Evolutionary conservation across 2,888 invertebrate species (phyloP).

Genomic region (Amblyteles armatorius): DNA sequence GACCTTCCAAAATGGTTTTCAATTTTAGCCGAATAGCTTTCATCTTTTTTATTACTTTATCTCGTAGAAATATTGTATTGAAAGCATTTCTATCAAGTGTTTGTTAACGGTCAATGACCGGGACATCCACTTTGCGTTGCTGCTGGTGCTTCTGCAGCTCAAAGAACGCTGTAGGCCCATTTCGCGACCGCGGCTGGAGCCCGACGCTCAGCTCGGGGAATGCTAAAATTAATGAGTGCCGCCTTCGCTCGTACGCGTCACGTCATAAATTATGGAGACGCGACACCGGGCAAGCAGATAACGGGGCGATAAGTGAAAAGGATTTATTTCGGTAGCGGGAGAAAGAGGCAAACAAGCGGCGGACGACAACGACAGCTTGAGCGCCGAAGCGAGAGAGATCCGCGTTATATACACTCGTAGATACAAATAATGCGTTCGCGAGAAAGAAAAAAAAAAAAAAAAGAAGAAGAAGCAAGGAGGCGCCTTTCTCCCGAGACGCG

Average conservation of each 20-base stretch:
- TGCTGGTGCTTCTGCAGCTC: conserved; percentile 16
- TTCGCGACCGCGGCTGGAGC: conserved; percentile 7
- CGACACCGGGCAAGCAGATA: conserved; percentile 64
- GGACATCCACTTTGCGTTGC: background rate
- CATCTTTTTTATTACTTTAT: too few species aligned
- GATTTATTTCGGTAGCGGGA: conserved; percentile 67
- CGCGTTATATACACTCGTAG: conserved; percentile 25
- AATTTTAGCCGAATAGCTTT: too few species aligned
- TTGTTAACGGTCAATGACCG: background rate
- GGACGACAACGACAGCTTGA: conserved; percentile 29
- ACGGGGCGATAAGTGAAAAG: conserved; percentile 70
- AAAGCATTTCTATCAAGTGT: background rate
- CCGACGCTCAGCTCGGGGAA: conserved; percentile 37
- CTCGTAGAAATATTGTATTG: background rate
- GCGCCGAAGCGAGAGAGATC: conserved; percentile 26
- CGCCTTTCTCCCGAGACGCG: conserved; percentile 27
- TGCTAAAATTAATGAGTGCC: conserved; percentile 66
- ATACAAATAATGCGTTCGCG: conserved; percentile 60
- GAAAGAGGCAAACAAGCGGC: conserved; percentile 40
- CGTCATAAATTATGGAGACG: conserved; percentile 67
- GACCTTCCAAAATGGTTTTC: too few species aligned
- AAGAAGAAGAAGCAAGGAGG: conserved; percentile 12
- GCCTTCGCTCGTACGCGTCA: conserved; percentile 64
- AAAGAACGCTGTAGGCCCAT: conserved; percentile 36
- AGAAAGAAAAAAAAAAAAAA: conserved; percentile 7